Evolutionary conservation across 2,113 vertebrate genomes (phyloP).

Genomic region (Herpailurus yagouaroundi): DNA sequence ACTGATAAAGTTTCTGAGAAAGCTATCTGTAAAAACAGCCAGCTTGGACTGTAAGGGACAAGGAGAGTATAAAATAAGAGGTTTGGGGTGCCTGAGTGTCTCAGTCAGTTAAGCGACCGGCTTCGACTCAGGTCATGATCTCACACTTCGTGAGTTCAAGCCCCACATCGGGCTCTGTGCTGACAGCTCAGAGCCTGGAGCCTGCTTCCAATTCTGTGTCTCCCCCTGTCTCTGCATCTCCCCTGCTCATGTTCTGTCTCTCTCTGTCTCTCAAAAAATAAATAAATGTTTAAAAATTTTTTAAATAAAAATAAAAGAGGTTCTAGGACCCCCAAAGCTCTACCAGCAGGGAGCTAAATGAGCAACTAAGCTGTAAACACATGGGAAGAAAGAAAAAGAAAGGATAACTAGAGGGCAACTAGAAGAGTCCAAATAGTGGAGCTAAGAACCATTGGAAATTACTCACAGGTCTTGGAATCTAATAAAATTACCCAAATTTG

Average conservation of each 20-base stretch:
- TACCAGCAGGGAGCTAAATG: not conserved
- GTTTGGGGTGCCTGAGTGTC: no score
- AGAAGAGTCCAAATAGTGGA: not conserved
- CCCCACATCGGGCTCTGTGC: no score
- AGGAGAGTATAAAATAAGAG: not conserved
- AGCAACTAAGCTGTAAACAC: not conserved
- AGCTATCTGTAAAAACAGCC: not conserved
- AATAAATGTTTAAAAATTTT: no score
- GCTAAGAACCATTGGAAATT: not conserved
- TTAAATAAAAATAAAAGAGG: not conserved
- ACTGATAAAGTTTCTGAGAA: not conserved
- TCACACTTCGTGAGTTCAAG: no score
- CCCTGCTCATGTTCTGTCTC: no score
- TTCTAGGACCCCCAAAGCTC: not conserved
- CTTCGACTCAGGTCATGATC: no score
- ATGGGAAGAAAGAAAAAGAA: not conserved
- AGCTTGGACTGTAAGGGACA: not conserved
- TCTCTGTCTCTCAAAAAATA: no score
- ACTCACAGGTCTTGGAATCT: not conserved
- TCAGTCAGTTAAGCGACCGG: no score
- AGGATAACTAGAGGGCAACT: not conserved
- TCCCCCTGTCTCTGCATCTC: no score
- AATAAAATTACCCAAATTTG: not conserved
- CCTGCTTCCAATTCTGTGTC: no score
- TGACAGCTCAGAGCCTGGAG: no score